These are phyloP conservation scores for Phataginus tetradactyla DNA, from an alignment of 2,797 vertebrate species.

Conservation along the genomic window DNA sequence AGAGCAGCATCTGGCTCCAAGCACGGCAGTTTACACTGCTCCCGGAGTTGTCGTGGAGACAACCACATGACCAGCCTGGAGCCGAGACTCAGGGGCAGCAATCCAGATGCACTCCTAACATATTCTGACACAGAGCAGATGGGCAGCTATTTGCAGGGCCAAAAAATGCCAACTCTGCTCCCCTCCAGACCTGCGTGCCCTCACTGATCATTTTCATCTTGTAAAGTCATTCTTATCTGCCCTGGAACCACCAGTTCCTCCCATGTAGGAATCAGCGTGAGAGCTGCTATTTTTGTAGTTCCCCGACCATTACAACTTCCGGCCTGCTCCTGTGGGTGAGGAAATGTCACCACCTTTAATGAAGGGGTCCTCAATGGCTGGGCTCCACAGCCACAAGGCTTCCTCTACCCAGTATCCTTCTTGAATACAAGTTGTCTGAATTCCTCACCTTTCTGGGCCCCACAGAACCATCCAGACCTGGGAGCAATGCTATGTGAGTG, in stretches of 20 bases:
- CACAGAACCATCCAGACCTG: not conserved
- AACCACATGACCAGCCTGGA: conserved; percentile 82
- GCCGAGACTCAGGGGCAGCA: conserved; percentile 83
- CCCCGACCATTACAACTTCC: not conserved
- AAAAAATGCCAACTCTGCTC: conserved; percentile 81
- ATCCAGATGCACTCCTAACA: conserved; percentile 86
- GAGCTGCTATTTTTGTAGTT: not conserved
- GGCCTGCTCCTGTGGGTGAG: not conserved
- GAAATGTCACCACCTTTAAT: not conserved
- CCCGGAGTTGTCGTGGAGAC: conserved; percentile 88
- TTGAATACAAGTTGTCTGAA: not conserved
- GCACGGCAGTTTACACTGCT: conserved; percentile 81
- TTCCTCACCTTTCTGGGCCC: not conserved
- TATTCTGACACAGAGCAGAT: conserved; percentile 89
- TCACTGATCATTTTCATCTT: conserved; percentile 73
- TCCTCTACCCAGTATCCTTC: not conserved
- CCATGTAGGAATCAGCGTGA: conserved; percentile 7
- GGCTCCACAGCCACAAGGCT: not conserved
- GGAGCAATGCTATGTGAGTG: not conserved
- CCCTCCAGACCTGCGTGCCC: conserved; percentile 78
- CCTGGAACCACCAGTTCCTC: conserved; percentile 69
- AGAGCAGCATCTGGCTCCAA: conserved; percentile 87
- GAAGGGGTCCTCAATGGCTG: not conserved
- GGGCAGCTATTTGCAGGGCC: conserved; percentile 84
- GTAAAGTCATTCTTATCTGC: conserved; percentile 75